phyloP scores from a whole-genome alignment of 2,113 vertebrate genomes.

The Ancistrus triradiatus region DNA sequence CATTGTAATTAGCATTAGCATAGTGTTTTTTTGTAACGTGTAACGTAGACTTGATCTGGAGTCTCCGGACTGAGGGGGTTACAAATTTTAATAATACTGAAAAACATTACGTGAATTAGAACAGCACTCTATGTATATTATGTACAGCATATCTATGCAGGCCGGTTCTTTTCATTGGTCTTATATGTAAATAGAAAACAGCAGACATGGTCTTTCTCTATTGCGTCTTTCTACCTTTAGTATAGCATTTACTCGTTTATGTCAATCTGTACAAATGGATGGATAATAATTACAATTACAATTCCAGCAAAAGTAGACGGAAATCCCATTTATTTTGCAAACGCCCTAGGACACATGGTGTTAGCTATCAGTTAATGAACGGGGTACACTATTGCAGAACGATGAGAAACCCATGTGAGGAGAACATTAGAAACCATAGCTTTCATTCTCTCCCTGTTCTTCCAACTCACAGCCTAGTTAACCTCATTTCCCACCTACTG shows the following conservation, averaged over 20 bases:
- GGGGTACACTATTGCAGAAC: conserved; percentile 38
- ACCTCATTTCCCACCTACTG: neutral
- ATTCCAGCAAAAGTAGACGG: conserved; percentile 1
- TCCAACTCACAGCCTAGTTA: neutral
- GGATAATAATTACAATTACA: conserved; percentile 16
- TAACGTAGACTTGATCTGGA: conserved; percentile 50
- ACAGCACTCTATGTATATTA: conserved; percentile 65
- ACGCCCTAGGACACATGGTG: neutral
- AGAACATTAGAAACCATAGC: conserved; percentile 16
- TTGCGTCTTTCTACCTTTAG: conserved; percentile 39
- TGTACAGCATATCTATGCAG: conserved; percentile 63
- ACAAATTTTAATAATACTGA: conserved; percentile 44
- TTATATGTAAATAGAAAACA: conserved; percentile 60
- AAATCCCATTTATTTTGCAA: conserved; percentile 13
- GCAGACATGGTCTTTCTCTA: conserved; percentile 31
- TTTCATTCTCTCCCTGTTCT: neutral
- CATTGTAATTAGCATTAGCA: conserved; percentile 52
- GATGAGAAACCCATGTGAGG: conserved; percentile 9
- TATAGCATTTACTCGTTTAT: conserved; percentile 38
- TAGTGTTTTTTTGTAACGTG: conserved; percentile 50
- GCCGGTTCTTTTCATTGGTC: conserved; percentile 57
- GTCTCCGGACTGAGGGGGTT: conserved; percentile 39
- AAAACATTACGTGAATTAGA: conserved; percentile 55
- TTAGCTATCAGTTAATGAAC: conserved; percentile 33
- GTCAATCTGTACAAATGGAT: conserved; percentile 28